Evolutionary conservation across 2,113 vertebrate genomes (phyloP), one percentile per base, ranked within the genome.

Genomic region (Tragelaphus imberbis): DNA sequence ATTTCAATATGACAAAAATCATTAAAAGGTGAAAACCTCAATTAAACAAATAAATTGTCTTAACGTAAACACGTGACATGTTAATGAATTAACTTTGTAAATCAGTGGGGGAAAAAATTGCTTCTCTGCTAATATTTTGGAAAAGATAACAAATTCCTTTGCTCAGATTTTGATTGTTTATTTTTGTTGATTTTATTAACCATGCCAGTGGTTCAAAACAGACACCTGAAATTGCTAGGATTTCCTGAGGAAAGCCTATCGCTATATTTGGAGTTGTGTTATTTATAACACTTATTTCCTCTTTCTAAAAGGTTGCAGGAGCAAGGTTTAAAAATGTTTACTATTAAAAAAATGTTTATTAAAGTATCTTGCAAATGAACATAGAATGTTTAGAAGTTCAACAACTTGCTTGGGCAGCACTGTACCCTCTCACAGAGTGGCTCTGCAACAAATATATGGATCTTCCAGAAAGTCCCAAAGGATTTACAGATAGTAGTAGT

Each of bases 21-120:
- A 97, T 55, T 88, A 95, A 94, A 94, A 96, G 77, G 59, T 92
- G 79, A 95, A 92, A 98, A 88, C 30, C 28, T 94, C 81, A 90
- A 36, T 91, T 92, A 96, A 91, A 80, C 21, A 84, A 93, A 47
- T 23, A 58, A 71, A 97, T 90, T 94, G 84, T 92, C 95, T 97
- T 97, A 96, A 93, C 27, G 55, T 56, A 91, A 96, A 90, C 65
- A 96, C 1, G 14, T 36, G 6, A 86, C 91, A 97, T 59, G 59
- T 84, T 88, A 88, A 84, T 93, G 49, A 95, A 84, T 0, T 33
- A 17, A 71, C 33, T 91, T 65, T 68, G 55, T n/a, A 96, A 95
- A 92, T 58, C 53, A 44, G n/a, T 84, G 56, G 65, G 95, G 79
- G 51, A 90, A 97, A 92, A 97, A 91, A 92, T 21, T 93, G 68